Percentiles rank a stretch among this genome's conserved stretches.
Evolutionary conservation across 2,797 vertebrate genomes (phyloP).

Genomic region (Aselliscus stoliczkanus): DNA sequence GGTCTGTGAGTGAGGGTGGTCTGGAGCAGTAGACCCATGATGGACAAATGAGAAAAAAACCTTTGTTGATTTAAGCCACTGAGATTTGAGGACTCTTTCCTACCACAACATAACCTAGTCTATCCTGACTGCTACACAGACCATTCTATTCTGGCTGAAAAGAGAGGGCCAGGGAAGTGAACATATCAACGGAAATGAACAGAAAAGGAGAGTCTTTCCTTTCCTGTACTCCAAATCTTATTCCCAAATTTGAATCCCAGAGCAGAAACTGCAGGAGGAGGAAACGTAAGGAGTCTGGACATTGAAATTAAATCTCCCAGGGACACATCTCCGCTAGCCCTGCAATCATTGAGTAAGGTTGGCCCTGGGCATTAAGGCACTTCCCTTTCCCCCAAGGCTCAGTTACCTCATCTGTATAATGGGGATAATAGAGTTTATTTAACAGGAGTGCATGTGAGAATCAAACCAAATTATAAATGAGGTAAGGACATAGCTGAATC

Average conservation of each 20-base stretch:
- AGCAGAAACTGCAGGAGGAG: background rate
- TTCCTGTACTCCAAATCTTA: background rate
- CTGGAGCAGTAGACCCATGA: background rate
- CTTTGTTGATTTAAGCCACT: slow-evolving; percentile 9
- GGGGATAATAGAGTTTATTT: background rate
- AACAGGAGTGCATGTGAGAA: background rate
- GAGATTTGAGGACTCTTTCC: background rate
- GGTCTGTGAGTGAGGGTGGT: background rate
- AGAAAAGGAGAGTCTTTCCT: background rate
- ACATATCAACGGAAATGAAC: background rate
- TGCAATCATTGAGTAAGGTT: background rate
- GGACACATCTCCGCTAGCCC: background rate
- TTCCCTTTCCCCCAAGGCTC: background rate
- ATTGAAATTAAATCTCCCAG: background rate
- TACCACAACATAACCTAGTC: background rate
- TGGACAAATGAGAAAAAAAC: background rate
- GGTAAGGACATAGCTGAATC: background rate
- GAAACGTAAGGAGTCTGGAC: background rate
- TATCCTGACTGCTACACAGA: background rate
- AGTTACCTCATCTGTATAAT: background rate
- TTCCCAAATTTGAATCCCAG: slow-evolving; percentile 6
- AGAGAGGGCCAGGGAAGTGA: background rate
- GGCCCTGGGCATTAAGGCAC: background rate
- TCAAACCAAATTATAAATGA: background rate
- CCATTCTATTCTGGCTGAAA: background rate